phyloP scores from a whole-genome alignment of 2,113 vertebrate species.

The Pteronura brasiliensis region DNA sequence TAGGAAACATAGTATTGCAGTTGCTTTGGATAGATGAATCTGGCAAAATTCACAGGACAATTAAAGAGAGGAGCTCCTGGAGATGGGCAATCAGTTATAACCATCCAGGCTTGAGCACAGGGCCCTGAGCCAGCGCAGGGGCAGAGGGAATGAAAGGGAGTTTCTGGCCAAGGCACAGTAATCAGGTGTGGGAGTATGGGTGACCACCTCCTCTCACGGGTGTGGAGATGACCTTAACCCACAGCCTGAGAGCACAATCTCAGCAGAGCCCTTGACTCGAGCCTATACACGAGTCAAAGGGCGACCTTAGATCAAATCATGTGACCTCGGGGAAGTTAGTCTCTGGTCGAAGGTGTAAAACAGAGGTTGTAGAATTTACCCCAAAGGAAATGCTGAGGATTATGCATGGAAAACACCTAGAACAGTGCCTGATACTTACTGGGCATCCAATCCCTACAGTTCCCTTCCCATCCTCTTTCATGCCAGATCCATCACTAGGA shows the following conservation, averaged over 20 bases:
- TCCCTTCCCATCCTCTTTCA: background rate
- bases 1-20: background rate
- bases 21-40: background rate
- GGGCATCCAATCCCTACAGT: accelerated
- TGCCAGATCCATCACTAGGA: background rate
- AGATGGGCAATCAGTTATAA: background rate
- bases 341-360: background rate
- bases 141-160: background rate
- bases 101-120: too few relatives aligned
- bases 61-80: background rate
- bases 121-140: background rate
- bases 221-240: background rate
- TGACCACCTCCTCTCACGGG: accelerated
- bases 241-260: background rate
- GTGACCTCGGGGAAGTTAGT: background rate
- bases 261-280: accelerated
- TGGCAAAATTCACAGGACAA: too few relatives aligned
- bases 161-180: background rate
- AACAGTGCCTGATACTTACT: background rate
- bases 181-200: background rate
- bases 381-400: background rate
- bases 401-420: accelerated
- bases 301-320: background rate
- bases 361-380: background rate
- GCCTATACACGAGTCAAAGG: background rate